Evolutionary conservation across 2,113 vertebrate genomes (phyloP).

Genomic region (Serilophus lunatus): DNA sequence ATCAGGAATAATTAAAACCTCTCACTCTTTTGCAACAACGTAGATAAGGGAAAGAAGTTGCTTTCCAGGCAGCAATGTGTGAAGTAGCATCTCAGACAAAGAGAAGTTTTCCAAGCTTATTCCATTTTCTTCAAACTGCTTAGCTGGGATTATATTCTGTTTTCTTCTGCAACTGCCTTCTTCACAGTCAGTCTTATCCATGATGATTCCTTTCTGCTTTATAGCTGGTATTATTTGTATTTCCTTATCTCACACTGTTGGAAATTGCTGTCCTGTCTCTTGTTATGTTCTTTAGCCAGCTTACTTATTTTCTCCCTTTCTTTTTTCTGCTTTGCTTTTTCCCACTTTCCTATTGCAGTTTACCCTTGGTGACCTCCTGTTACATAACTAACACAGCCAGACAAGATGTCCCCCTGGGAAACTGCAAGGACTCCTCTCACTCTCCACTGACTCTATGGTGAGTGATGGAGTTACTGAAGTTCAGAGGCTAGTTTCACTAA

Average conservation of each 20-base stretch:
- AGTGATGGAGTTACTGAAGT: not conserved
- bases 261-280: not conserved
- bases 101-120: not conserved
- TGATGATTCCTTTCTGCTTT: not conserved
- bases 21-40: not conserved
- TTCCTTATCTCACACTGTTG: not conserved
- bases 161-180: not conserved
- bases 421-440: not conserved
- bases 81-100: not conserved
- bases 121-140: not conserved
- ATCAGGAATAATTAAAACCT: not conserved
- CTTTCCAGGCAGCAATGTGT: not conserved
- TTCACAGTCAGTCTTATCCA: not conserved
- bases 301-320: not conserved
- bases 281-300: not conserved
- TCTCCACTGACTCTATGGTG: not conserved
- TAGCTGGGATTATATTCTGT: not conserved
- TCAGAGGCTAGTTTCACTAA: not conserved
- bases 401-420: not conserved
- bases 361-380: not conserved
- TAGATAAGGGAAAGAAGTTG: not conserved
- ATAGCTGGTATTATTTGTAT: not conserved
- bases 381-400: not conserved
- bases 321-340: not conserved
- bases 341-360: not conserved